Evolutionary conservation across 2,888 invertebrate genomes (phyloP).

Genomic region (Hoplodrina blanda): DNA sequence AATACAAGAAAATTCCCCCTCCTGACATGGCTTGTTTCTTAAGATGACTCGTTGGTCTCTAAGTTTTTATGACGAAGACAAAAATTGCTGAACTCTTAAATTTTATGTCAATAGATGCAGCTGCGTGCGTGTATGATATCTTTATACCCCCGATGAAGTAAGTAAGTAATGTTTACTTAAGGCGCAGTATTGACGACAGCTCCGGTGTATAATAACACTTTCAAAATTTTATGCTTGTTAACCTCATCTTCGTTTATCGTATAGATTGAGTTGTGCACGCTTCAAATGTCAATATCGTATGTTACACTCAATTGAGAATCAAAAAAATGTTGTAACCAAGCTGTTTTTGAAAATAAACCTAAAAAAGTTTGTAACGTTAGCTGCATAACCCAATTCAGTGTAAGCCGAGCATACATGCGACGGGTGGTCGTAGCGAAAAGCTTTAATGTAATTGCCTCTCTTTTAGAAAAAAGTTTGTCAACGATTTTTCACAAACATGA

Average conservation of each 20-base stretch:
- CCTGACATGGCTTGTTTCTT: conserved; percentile 81
- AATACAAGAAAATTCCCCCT: conserved; percentile 82
- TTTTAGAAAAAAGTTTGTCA: conserved; percentile 64
- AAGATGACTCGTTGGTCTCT: conserved; percentile 75
- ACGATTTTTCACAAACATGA: conserved; percentile 54
- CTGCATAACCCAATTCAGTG: conserved; percentile 69
- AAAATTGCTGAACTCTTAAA: conserved; percentile 78
- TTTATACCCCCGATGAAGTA: conserved; percentile 69
- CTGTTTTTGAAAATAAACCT: conserved; percentile 44
- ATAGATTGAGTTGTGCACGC: conserved; percentile 46
- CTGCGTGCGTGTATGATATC: conserved; percentile 70
- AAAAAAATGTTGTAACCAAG: conserved; percentile 46
- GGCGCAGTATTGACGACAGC: conserved; percentile 11
- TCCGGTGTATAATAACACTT: conserved; percentile 41
- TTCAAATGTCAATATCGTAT: conserved; percentile 51
- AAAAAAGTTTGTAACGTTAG: conserved; percentile 62
- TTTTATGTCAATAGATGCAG: conserved; percentile 82
- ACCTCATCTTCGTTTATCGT: conserved; percentile 38
- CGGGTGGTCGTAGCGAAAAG: conserved; percentile 62
- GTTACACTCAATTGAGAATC: conserved; percentile 35
- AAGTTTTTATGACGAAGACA: conserved; percentile 78
- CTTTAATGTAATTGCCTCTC: conserved; percentile 62
- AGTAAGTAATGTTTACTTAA: conserved; percentile 68
- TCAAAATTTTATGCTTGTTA: conserved; percentile 60
- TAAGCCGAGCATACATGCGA: conserved; percentile 71